Conservation (phyloP, 2,888 invertebrate genomes). For the Aphidius colemani region DNA sequence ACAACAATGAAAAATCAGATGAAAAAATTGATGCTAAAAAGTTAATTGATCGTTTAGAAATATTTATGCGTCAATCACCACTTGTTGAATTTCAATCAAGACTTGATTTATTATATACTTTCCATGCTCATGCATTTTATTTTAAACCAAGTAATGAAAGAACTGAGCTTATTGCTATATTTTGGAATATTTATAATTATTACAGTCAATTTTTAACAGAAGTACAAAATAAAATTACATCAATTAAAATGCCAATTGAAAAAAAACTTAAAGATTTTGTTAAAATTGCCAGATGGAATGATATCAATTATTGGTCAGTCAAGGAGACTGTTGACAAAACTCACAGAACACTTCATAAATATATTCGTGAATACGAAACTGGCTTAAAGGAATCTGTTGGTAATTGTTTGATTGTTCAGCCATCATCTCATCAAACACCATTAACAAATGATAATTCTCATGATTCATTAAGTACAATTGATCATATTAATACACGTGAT, state of each 20-base stretch:
- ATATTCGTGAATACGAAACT: conserved; percentile 82
- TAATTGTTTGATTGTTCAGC: conserved; percentile 53
- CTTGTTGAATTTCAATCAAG: conserved; percentile 83
- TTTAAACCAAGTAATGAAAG: conserved; percentile 56
- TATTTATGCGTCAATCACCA: conserved; percentile 82
- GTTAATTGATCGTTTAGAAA: conserved; percentile 69
- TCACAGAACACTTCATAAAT: conserved; percentile 85
- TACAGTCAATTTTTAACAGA: conserved; percentile 78
- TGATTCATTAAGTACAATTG: conserved; percentile 49
- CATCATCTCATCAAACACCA: conserved; percentile 51
- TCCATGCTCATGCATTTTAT: conserved; percentile 79
- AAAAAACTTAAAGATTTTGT: conserved; percentile 91
- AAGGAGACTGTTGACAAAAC: conserved; percentile 87
- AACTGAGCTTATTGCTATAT: conserved; percentile 67
- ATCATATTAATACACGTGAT: conserved; percentile 51
- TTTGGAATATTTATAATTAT: conserved; percentile 84
- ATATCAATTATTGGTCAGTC: conserved; percentile 92
- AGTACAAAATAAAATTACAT: conserved; percentile 69
- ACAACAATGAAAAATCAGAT: conserved; percentile 40
- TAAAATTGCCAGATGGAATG: conserved; percentile 94
- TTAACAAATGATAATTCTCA: conserved; percentile 54
- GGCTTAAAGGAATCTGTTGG: conserved; percentile 50
- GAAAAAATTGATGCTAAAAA: conserved; percentile 52
- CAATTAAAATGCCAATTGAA: conserved; percentile 80
- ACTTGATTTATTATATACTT: conserved; percentile 76